phyloP scores from a whole-genome alignment of 2,888 invertebrate genomes.

The Cataglyphis albicans region DNA sequence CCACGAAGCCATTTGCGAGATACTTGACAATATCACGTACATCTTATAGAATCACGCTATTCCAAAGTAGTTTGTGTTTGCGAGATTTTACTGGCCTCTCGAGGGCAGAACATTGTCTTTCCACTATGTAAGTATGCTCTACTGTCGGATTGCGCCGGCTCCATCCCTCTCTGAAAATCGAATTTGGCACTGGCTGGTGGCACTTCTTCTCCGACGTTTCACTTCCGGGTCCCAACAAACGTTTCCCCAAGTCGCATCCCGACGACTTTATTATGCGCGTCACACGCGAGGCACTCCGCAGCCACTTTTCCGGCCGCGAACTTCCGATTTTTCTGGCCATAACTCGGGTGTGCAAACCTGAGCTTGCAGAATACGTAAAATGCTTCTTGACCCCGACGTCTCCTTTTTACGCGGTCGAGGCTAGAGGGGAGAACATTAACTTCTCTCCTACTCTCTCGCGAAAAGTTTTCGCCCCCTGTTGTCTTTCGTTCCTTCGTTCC shows the following conservation, averaged over 20 bases:
- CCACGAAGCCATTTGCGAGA: constrained; percentile 25
- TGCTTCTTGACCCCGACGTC: constrained; percentile 69
- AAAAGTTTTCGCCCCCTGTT: constrained; percentile 41
- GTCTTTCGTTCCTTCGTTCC: constrained; percentile 6
- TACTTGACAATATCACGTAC: constrained; percentile 41
- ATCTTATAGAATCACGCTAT: constrained; percentile 48
- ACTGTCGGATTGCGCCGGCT: constrained; percentile 39
- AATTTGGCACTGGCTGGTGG: constrained; percentile 52
- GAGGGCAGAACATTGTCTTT: constrained; percentile 48
- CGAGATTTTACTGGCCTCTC: constrained; percentile 43
- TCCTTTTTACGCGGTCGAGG: constrained; percentile 50
- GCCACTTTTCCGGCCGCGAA: constrained; percentile 55
- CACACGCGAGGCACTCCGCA: constrained; percentile 60
- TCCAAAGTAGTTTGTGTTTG: constrained; percentile 53
- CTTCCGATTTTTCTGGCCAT: constrained; percentile 68
- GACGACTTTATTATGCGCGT: constrained; percentile 63
- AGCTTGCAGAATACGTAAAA: constrained; percentile 71
- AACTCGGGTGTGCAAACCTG: constrained; percentile 69
- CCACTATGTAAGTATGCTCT: constrained; percentile 38
- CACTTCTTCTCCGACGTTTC: constrained; percentile 50
- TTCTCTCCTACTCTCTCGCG: constrained; percentile 24
- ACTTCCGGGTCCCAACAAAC: constrained; percentile 47
- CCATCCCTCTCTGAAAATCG: constrained; percentile 47
- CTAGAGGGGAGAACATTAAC: constrained; percentile 49
- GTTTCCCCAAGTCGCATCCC: constrained; percentile 47